Conservation (phyloP, 2,888 invertebrate species). For the Eupithecia centaureata region DNA sequence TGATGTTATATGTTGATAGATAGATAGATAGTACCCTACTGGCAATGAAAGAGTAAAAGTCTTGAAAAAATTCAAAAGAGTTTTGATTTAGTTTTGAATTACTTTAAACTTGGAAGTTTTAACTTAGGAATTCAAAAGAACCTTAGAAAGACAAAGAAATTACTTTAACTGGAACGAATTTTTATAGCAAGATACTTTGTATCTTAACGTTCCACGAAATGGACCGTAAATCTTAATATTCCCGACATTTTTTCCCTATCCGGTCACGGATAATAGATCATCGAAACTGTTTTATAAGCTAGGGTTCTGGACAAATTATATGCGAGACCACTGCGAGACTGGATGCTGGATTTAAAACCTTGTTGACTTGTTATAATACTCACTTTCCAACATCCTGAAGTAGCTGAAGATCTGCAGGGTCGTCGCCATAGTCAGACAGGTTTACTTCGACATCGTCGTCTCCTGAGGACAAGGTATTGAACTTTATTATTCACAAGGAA, state of each 20-base stretch:
- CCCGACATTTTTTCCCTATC: conserved; percentile 29
- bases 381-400: conserved; percentile 88
- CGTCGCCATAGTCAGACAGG: conserved; percentile 86
- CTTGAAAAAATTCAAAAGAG: too few relatives aligned
- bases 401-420: conserved; percentile 86
- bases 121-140: too few relatives aligned
- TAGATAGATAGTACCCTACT: too few relatives aligned
- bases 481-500: conserved; percentile 20
- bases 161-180: conserved; percentile 2
- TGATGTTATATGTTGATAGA: too few relatives aligned
- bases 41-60: too few relatives aligned
- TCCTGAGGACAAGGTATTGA: conserved; percentile 59
- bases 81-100: too few relatives aligned
- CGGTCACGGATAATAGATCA: conserved; percentile 31
- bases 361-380: conserved; percentile 62
- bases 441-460: conserved; percentile 78
- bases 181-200: conserved; percentile 27
- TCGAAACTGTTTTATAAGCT: conserved; percentile 31
- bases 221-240: conserved; percentile 34
- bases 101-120: too few relatives aligned
- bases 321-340: neutral
- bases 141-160: too few relatives aligned
- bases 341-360: neutral
- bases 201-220: conserved; percentile 22
- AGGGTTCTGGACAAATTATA: conserved; percentile 23